These are phyloP conservation scores for Unio pictorum DNA, from an alignment of 2,888 invertebrate genomes.

Conservation along the genomic window DNA sequence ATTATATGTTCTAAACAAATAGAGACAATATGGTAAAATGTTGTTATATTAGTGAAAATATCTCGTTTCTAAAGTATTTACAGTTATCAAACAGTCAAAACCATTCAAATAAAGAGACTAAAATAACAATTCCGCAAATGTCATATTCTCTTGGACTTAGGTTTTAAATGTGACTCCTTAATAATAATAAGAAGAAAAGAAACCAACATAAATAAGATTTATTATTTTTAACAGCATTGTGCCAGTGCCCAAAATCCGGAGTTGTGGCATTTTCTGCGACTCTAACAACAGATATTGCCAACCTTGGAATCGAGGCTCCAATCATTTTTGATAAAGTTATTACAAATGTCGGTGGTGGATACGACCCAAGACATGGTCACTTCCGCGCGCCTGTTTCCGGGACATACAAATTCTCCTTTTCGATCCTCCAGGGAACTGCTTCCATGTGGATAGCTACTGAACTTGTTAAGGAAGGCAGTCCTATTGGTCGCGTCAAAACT, in stretches of 20 bases:
- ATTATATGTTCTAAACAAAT: too few relatives aligned
- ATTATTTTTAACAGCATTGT: slow-evolving; percentile 17
- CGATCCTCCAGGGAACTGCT: slow-evolving; percentile 24
- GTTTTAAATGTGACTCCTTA: background rate
- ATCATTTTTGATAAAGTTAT: slow-evolving; percentile 62
- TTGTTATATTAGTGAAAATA: too few relatives aligned
- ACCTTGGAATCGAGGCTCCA: slow-evolving; percentile 58
- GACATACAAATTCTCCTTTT: slow-evolving; percentile 59
- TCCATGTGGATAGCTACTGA: slow-evolving; percentile 33
- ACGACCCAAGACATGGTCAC: slow-evolving; percentile 57
- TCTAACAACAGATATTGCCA: slow-evolving; percentile 57
- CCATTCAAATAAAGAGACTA: too few relatives aligned
- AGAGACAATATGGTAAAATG: too few relatives aligned
- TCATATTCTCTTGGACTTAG: background rate
- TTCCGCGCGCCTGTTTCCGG: slow-evolving; percentile 66
- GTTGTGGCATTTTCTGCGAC: slow-evolving; percentile 65
- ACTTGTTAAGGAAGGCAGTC: slow-evolving; percentile 16
- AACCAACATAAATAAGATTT: too few relatives aligned
- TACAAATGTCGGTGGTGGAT: slow-evolving; percentile 66
- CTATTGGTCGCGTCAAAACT: slow-evolving; percentile 30
- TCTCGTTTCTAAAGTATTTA: too few relatives aligned
- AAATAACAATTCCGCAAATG: background rate
- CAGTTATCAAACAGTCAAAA: too few relatives aligned
- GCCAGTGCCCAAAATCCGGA: slow-evolving; percentile 28
- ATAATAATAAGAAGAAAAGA: background rate